Evolutionary conservation across 2,113 vertebrate species (phyloP).

Genomic region (Heterotis niloticus): DNA sequence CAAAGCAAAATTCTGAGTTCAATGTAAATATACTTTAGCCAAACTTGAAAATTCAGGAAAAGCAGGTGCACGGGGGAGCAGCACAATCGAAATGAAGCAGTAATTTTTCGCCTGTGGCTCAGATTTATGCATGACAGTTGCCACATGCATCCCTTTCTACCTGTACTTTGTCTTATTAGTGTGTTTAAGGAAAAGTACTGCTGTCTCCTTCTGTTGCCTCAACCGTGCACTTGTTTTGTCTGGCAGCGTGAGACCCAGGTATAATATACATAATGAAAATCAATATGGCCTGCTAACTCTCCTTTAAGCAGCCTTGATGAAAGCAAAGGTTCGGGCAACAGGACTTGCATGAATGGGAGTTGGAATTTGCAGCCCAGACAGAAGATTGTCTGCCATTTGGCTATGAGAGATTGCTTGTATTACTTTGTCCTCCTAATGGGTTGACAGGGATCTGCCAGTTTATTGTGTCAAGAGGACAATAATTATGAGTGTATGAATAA

Average conservation of each 20-base stretch:
- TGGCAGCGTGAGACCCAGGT: neutral
- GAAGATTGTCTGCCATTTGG: too few relatives aligned
- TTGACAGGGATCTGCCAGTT: too few relatives aligned
- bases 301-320: neutral
- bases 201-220: neutral
- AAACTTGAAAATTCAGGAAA: too few relatives aligned
- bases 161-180: neutral
- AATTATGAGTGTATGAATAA: too few relatives aligned
- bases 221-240: neutral
- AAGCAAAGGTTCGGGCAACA: neutral
- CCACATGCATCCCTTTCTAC: neutral
- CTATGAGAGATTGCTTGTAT: neutral
- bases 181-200: neutral
- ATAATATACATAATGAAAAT: slow-evolving; percentile 20
- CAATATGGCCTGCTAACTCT: slow-evolving; percentile 7
- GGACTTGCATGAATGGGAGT: too few relatives aligned
- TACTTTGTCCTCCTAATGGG: neutral
- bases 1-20: too few relatives aligned
- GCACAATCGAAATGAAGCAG: too few relatives aligned
- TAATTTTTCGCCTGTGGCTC: too few relatives aligned
- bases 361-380: too few relatives aligned
- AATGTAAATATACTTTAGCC: too few relatives aligned
- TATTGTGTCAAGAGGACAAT: too few relatives aligned
- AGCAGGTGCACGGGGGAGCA: too few relatives aligned
- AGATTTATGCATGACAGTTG: neutral